Conservation (phyloP, 2,113 vertebrate genomes). For the Myocastor coypus region DNA sequence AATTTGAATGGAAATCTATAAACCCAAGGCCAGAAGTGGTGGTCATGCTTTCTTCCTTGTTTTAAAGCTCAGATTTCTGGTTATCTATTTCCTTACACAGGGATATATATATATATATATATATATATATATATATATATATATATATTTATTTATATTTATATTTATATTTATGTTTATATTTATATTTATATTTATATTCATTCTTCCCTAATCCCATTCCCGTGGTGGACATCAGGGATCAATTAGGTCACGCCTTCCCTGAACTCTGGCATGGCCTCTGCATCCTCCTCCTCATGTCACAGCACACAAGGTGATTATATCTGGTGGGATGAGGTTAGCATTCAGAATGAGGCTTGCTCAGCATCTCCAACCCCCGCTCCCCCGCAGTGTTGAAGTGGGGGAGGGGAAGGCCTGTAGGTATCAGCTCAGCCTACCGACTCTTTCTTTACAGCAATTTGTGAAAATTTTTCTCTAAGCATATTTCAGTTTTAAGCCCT, state of each 20-base stretch:
- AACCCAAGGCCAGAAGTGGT: background rate
- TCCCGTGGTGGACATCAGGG: background rate
- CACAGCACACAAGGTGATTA: background rate
- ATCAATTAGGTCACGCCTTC: background rate
- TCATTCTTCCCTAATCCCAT: background rate
- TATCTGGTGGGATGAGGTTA: background rate
- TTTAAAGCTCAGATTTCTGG: constrained; percentile 33
- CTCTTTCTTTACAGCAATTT: background rate
- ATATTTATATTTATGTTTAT: too few species aligned
- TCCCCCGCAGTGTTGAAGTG: background rate
- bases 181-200: too few species aligned
- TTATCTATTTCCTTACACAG: constrained; percentile 16
- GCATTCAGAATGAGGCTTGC: background rate
- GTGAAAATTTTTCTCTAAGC: background rate
- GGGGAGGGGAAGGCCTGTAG: background rate
- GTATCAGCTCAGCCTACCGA: background rate
- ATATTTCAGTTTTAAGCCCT: background rate
- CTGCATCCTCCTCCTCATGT: background rate
- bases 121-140: too few species aligned
- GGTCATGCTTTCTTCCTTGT: background rate
- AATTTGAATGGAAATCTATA: constrained; percentile 64
- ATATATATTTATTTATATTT: too few species aligned
- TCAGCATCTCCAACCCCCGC: background rate
- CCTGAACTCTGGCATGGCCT: background rate
- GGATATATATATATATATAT: too few species aligned